phyloP scores from a whole-genome alignment of 1,140 invertebrate species.

The Papilio xuthus region DNA sequence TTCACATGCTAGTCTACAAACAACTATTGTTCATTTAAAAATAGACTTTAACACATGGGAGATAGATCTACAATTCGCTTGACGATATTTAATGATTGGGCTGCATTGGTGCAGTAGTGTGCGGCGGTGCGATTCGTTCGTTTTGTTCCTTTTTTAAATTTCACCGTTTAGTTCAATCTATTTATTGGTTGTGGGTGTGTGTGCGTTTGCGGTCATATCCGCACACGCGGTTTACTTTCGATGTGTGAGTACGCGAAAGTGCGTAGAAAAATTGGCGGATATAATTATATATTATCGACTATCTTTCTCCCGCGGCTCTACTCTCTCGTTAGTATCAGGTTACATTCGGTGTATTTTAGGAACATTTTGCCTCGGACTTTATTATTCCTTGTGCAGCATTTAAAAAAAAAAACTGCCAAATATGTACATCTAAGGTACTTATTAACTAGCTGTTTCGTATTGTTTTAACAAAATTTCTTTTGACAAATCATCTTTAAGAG shows the following conservation, averaged over 20 bases:
- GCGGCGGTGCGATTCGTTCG: slow-evolving; percentile 72
- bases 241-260: slow-evolving; percentile 68
- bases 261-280: slow-evolving; percentile 79
- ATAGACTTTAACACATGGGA: slow-evolving; percentile 45
- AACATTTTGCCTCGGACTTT: slow-evolving; percentile 22
- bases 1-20: slow-evolving; percentile 73
- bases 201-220: slow-evolving; percentile 62
- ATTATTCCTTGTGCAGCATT: neutral
- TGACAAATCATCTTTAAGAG: neutral
- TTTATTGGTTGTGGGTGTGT: slow-evolving; percentile 76
- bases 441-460: neutral
- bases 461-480: neutral
- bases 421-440: neutral
- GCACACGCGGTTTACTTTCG: slow-evolving; percentile 47
- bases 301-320: slow-evolving; percentile 42
- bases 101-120: slow-evolving; percentile 73
- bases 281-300: slow-evolving; percentile 66
- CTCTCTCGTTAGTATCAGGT: slow-evolving; percentile 37
- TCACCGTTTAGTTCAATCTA: slow-evolving; percentile 82
- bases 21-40: slow-evolving; percentile 45
- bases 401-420: neutral
- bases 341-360: slow-evolving; percentile 36
- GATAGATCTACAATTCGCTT: slow-evolving; percentile 48
- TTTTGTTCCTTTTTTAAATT: slow-evolving; percentile 82
- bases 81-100: slow-evolving; percentile 70